Evolutionary conservation across 1,140 invertebrate genomes (phyloP).

Genomic region (Papilio aristodemus): DNA sequence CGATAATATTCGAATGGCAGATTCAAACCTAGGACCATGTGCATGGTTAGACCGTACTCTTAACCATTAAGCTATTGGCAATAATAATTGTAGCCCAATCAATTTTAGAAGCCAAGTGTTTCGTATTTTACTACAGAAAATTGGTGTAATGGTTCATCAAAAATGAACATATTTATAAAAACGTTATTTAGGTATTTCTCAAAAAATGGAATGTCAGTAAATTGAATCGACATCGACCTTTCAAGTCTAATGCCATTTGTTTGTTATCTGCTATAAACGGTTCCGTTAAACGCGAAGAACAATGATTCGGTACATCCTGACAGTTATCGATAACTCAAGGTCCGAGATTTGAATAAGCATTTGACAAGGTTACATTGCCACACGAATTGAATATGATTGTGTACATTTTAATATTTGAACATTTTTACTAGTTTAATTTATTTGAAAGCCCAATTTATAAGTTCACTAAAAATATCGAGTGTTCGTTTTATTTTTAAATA

Average conservation of each 20-base stretch:
- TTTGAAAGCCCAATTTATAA: background rate
- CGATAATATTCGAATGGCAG: too few relatives aligned
- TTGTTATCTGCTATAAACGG: constrained; percentile 33
- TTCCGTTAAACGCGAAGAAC: constrained; percentile 40
- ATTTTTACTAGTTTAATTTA: background rate
- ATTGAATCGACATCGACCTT: constrained; percentile 37
- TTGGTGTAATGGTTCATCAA: too few relatives aligned
- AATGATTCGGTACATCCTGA: constrained; percentile 64
- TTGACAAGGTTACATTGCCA: constrained; percentile 57
- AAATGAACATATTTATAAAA: constrained; percentile 19
- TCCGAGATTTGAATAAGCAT: constrained; percentile 46
- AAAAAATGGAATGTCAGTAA: constrained; percentile 23
- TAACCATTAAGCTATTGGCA: too few relatives aligned
- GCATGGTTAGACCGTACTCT: too few relatives aligned
- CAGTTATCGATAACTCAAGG: constrained; percentile 66
- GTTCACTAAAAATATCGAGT: background rate
- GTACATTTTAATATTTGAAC: constrained; percentile 9
- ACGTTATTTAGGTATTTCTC: background rate
- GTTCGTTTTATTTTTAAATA: background rate
- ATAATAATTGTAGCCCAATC: too few relatives aligned
- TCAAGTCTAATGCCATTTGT: constrained; percentile 34
- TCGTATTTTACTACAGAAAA: too few relatives aligned
- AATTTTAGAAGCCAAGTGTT: background rate
- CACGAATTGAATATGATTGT: constrained; percentile 42
- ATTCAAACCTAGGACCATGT: too few relatives aligned